Evolutionary conservation across 2,888 invertebrate genomes (phyloP), one percentile per base, ranked within the genome.

Genomic region (Saturnia japonica): DNA sequence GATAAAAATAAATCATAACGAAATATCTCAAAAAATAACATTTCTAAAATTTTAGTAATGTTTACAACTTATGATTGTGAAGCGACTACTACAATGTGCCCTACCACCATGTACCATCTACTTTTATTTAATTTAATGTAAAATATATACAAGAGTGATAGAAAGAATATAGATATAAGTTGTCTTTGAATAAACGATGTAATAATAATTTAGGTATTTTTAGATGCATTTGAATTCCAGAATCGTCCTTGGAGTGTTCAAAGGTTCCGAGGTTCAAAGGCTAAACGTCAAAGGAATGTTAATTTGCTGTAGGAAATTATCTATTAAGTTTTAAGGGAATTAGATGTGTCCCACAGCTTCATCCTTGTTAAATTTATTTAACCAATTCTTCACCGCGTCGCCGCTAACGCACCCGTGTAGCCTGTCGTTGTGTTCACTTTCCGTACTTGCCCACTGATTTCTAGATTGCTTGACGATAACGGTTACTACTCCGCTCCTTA

Each of bases 1-100:
- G 62, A 73, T 67, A 60, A 76, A 74, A 71, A 75, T 54, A 66
- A 67, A 64, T 40, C 19, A 12, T 40, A 40, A 40, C 19, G 40
- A 34, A 19, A 64, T 11, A 19, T 40, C 40, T 64, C 3, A 4
- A 34, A 40, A 9, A 62, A 22, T n/a, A 64, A 1, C 12, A 64
- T 64, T 40, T n/a, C 12, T 64, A 12, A 60, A 11, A 60, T 60
- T 60, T 60, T 60, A 25, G 14, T 25, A 3, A 60, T 28, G 57
- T 60, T 60, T 60, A 28, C 12, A 28, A 28, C 25, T 54, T 22
- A 9, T 22, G 22, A 54, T 3, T 54, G 12, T 12, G 22, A 11
- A 54, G 22, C 54, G 22, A 54, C 8, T 8, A n/a, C 51, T 54
- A 47, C 2, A 19, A 47, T 11, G 1, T 19, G 47, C 19, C 6